A percentile compares a stretch with the other conserved stretches of the same genome.
These are phyloP conservation scores for Mugil cephalus DNA, from an alignment of 2,113 vertebrate species.

Conservation along the genomic window DNA sequence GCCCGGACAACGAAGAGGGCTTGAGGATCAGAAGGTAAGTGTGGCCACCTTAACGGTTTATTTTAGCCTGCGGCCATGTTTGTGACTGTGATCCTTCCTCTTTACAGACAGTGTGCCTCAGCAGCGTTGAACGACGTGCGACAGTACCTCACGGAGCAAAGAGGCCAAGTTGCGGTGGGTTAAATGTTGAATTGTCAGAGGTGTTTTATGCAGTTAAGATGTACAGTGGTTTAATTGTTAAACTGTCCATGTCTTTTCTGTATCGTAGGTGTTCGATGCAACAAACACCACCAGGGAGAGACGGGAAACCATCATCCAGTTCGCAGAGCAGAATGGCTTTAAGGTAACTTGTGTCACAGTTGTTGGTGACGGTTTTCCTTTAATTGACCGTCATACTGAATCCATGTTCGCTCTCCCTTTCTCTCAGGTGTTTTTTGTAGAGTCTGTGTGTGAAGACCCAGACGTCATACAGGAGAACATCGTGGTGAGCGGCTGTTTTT, in stretches of 20 bases:
- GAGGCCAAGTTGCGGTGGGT: conserved; percentile 97
- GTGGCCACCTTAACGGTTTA: accelerated
- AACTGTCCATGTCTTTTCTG: too few relatives aligned
- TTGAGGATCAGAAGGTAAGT: conserved; percentile 94
- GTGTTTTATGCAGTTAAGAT: not conserved
- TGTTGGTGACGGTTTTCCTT: accelerated
- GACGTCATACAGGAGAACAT: conserved; percentile 98
- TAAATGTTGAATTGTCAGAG: conserved; percentile 13
- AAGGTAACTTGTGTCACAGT: conserved; percentile 84
- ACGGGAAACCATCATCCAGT: conserved; percentile 93
- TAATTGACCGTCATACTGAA: not conserved
- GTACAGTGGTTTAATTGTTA: too few relatives aligned
- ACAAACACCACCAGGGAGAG: conserved; percentile 98
- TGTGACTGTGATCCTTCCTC: not conserved
- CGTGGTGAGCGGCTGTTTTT: conserved; percentile 86
- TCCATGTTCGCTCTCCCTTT: not conserved
- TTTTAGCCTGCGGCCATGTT: not conserved
- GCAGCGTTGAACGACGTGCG: conserved; percentile 92
- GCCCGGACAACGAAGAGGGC: conserved; percentile 96
- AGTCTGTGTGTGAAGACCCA: conserved; percentile 97
- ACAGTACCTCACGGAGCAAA: conserved; percentile 92
- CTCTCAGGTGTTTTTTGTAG: conserved; percentile 95
- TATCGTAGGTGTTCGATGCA: conserved; percentile 94
- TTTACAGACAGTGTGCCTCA: conserved; percentile 92
- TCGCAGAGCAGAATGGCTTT: conserved; percentile 96